phyloP scores from a whole-genome alignment of 2,888 invertebrate genomes.

The Azorinus chamasolen region DNA sequence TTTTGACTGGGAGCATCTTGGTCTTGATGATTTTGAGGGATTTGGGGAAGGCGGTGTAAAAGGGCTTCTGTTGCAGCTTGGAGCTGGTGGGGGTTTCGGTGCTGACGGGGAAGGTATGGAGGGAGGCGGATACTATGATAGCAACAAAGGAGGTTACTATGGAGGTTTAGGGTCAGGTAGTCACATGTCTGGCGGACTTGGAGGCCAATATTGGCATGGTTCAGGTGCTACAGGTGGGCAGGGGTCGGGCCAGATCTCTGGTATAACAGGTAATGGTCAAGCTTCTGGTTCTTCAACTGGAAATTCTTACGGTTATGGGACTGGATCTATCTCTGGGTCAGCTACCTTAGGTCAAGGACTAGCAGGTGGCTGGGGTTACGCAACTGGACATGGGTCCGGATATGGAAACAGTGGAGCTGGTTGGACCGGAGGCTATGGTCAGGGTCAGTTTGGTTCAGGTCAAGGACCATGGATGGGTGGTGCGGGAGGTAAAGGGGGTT shows the following conservation, averaged over 20 bases:
- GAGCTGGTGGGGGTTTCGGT: not conserved
- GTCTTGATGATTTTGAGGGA: slow-evolving; percentile 44
- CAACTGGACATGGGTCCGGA: too few relatives aligned
- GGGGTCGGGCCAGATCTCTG: not conserved
- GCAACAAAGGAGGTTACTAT: not conserved
- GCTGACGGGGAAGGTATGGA: not conserved
- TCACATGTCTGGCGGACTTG: not conserved
- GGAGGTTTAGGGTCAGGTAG: not conserved
- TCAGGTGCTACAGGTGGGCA: not conserved
- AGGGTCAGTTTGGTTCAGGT: slow-evolving; percentile 11
- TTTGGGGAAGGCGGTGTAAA: slow-evolving; percentile 14
- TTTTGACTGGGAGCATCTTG: slow-evolving; percentile 38
- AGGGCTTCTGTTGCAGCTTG: not conserved
- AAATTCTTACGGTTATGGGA: not conserved
- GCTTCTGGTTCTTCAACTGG: slow-evolving; percentile 1
- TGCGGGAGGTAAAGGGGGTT: not conserved
- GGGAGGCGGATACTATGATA: too few relatives aligned
- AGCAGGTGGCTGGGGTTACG: too few relatives aligned
- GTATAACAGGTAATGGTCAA: not conserved
- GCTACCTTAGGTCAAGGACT: too few relatives aligned
- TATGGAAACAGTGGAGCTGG: not conserved
- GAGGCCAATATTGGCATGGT: not conserved
- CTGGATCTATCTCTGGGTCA: not conserved
- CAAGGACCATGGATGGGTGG: slow-evolving; percentile 4
- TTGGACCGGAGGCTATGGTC: slow-evolving; percentile 4